Evolutionary conservation across 2,113 vertebrate genomes (phyloP).

Genomic region (Corythaixoides concolor): DNA sequence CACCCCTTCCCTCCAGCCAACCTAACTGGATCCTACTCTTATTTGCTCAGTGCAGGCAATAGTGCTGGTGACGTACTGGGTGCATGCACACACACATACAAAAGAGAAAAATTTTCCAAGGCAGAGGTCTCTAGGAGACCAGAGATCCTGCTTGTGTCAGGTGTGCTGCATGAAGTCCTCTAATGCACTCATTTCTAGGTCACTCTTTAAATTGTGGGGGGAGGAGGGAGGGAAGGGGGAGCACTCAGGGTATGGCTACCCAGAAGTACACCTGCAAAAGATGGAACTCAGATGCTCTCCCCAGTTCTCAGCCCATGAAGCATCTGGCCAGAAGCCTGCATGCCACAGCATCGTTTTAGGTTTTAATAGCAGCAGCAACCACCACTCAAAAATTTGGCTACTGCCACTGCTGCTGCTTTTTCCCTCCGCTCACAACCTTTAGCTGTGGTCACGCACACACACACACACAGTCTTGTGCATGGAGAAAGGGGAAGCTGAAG

Average conservation of each 20-base stretch:
- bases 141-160: not conserved
- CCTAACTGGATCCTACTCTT: not conserved
- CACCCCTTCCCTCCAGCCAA: not conserved
- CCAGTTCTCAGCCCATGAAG: not conserved
- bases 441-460: not conserved
- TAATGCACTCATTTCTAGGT: slow-evolving; percentile 46
- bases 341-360: slow-evolving; percentile 28
- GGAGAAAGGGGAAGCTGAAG: not conserved
- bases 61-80: not conserved
- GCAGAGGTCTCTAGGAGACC: not conserved
- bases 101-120: not conserved
- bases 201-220: not conserved
- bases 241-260: not conserved
- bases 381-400: not conserved
- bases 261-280: not conserved
- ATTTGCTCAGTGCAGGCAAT: not conserved
- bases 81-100: not conserved
- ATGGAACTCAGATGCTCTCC: not conserved
- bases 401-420: not conserved
- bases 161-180: not conserved
- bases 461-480: not conserved
- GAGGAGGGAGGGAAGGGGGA: not conserved
- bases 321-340: not conserved
- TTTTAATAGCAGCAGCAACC: slow-evolving; percentile 24
- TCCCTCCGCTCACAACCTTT: not conserved